Base-by-base conservation (phyloP, 2,888 invertebrate genomes). In the Uropetala carovei region DNA sequence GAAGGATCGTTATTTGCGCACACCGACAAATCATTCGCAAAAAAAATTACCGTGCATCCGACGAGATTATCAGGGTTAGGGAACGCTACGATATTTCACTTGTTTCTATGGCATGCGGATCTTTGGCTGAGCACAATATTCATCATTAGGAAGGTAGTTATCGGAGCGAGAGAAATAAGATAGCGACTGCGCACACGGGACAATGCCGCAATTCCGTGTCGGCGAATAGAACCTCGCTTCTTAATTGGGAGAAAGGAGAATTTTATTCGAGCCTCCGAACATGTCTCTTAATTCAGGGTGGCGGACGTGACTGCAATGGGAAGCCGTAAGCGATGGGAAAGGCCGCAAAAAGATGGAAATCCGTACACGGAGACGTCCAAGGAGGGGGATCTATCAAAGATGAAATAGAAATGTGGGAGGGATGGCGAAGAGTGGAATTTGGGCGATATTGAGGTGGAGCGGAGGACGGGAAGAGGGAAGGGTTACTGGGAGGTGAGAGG, bases 211-310 rank as follows among this genome's bases (percentile, higher is more conserved):
- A 43, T 43, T 43, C 22, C 68, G 68, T 68, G 68, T 3, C n/a
- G 68, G 22, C n/a, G 68, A 68, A 68, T 68, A 68, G 68, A 22
- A 68, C 18, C 18, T 68, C 68, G 13, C 1, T n/a, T 22, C 68
- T 68, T 68, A 68, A 68, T 68, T 68, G 22, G 68, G 68, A 18
- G 68, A 68, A 68, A 68, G 68, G 68, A 68, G 22, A 68, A 68
- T n/a, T 18, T 68, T 22, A 68, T 43, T 43, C 43, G 43, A 43
- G 4, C 22, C 68, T 68, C 68, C 9, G 68, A n/a, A 68, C n/a
- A 43, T 43, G 68, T 68, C 18, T 68, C 68, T 68, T 68, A 68
- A 68, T 68, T 68, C 68, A 68, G 10, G 22, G 22, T 64, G 64
- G 16, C 7, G 14, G 64, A 68, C 68, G 68, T 68, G 68, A 68